Percentiles rank a stretch among this genome's conserved stretches.
phyloP scores from a whole-genome alignment of 2,888 invertebrate species.

The Sisyra nigra region DNA sequence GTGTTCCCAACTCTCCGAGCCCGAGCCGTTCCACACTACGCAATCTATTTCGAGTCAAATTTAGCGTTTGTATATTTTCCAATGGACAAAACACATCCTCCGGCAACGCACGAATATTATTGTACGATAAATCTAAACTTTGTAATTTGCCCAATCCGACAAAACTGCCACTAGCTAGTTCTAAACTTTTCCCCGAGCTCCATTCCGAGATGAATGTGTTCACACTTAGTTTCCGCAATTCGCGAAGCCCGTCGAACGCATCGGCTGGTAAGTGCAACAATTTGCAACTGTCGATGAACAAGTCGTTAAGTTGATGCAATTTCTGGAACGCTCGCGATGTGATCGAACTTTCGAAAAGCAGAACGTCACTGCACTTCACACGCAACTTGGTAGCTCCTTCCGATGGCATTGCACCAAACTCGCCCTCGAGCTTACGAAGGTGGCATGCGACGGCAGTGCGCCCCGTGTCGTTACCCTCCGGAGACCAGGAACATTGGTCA shows the following conservation, averaged over 20 bases:
- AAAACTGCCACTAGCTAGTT: slow-evolving; percentile 53
- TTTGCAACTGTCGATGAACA: slow-evolving; percentile 66
- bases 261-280: slow-evolving; percentile 57
- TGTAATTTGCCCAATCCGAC: slow-evolving; percentile 65
- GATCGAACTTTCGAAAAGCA: slow-evolving; percentile 64
- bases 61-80: slow-evolving; percentile 63
- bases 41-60: slow-evolving; percentile 72
- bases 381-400: slow-evolving; percentile 58
- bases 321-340: slow-evolving; percentile 54
- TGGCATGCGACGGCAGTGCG: slow-evolving; percentile 45
- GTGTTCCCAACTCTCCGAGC: slow-evolving; percentile 28
- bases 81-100: slow-evolving; percentile 65
- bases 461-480: slow-evolving; percentile 31
- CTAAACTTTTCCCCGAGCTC: slow-evolving; percentile 56
- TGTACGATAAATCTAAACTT: slow-evolving; percentile 63
- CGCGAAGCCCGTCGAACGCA: slow-evolving; percentile 64
- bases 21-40: slow-evolving; percentile 63
- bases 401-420: slow-evolving; percentile 44
- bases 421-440: slow-evolving; percentile 52
- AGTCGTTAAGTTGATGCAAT: slow-evolving; percentile 55
- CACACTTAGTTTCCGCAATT: slow-evolving; percentile 60
- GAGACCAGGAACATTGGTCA: slow-evolving; percentile 30
- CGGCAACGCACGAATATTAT: slow-evolving; percentile 67
- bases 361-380: slow-evolving; percentile 60
- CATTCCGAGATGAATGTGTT: slow-evolving; percentile 69